A percentile compares a stretch with the other conserved stretches of the same genome.
Conservation (phyloP, 1,140 invertebrate species). For the Augochlora pura region DNA sequence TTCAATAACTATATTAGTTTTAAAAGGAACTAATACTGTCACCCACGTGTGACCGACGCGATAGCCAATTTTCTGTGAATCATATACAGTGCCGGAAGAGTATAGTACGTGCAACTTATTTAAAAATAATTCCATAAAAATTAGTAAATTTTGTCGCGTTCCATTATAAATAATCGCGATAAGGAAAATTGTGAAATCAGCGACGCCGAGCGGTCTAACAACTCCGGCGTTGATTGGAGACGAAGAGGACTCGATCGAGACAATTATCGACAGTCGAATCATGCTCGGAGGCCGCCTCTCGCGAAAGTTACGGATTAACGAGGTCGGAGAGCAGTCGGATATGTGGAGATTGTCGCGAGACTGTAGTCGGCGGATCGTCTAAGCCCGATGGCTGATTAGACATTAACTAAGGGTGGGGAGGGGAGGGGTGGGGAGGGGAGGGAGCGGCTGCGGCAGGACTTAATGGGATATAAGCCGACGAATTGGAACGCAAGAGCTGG, state of each 20-base stretch:
- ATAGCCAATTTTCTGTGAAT: no score
- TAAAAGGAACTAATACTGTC: no score
- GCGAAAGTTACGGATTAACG: slow-evolving; percentile 16
- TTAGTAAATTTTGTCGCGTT: no score
- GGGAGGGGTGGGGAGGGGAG: no score
- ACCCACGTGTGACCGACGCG: no score
- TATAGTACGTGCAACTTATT: no score
- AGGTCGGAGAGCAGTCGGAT: not conserved
- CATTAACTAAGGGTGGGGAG: slow-evolving; percentile 65
- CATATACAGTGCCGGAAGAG: no score
- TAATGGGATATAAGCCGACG: slow-evolving; percentile 73
- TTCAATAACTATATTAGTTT: no score
- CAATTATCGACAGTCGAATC: not conserved
- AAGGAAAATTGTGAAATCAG: no score
- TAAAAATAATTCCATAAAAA: no score
- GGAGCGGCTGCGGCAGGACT: slow-evolving; percentile 59
- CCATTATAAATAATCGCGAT: no score
- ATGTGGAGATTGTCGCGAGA: slow-evolving; percentile 26
- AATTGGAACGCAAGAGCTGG: slow-evolving; percentile 67
- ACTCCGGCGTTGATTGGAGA: not conserved
- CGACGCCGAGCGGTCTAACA: no score
- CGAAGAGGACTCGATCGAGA: not conserved
- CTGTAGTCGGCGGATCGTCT: slow-evolving; percentile 39
- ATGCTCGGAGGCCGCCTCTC: not conserved
- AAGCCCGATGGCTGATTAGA: slow-evolving; percentile 69